These are phyloP conservation scores for Zhuqinia jingwanae DNA, from an alignment of 2,888 invertebrate genomes.

Conservation along the genomic window DNA sequence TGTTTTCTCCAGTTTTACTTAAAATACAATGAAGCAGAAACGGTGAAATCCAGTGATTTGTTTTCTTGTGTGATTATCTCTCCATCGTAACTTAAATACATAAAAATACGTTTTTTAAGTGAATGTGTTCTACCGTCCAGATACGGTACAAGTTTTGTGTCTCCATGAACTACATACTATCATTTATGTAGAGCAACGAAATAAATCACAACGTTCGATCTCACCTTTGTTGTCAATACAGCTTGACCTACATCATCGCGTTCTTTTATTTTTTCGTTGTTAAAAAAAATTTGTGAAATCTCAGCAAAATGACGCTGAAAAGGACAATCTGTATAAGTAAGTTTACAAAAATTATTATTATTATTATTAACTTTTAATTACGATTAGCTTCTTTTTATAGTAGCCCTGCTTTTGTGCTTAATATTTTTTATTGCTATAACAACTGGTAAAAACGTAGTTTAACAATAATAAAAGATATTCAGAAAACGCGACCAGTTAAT, in stretches of 20 bases:
- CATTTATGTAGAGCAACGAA: conserved; percentile 44
- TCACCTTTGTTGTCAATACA: conserved; percentile 37
- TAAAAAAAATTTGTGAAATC: background rate
- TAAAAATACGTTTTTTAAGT: background rate
- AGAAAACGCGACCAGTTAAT: no score
- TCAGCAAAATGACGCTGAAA: conserved; percentile 76
- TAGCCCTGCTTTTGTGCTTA: no score
- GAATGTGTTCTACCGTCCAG: conserved; percentile 36
- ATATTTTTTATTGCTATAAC: no score
- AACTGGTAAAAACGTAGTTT: no score
- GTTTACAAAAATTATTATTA: conserved; percentile 31
- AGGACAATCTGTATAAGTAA: conserved; percentile 78
- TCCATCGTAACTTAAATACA: background rate
- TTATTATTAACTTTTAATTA: conserved; percentile 13
- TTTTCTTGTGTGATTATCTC: conserved; percentile 1
- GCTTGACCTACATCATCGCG: conserved; percentile 14
- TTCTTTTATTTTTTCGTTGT: conserved; percentile 7
- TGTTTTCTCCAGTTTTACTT: conserved; percentile 27
- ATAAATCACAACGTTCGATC: conserved; percentile 49
- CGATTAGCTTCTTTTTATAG: no score
- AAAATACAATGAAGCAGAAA: conserved; percentile 31
- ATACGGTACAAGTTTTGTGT: conserved; percentile 26
- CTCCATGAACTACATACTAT: conserved; percentile 55
- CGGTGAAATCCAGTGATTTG: conserved; percentile 33
- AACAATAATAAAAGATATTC: no score